Base-by-base conservation (phyloP, 2,797 vertebrate species). In the Pogonophryne albipinna region DNA sequence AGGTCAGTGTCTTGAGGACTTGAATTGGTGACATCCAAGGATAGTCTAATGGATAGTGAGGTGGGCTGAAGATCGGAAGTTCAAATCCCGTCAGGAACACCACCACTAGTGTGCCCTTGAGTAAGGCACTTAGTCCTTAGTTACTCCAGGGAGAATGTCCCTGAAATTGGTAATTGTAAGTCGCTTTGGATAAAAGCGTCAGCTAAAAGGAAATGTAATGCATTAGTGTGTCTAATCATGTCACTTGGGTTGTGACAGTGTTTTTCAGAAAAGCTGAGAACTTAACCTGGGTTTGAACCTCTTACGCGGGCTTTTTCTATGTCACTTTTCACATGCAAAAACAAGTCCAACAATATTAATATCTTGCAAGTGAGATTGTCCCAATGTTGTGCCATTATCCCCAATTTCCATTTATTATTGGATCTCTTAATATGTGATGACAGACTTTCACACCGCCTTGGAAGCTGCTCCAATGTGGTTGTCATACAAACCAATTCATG, bases 1-100 rank as follows among this genome's bases (percentile, higher is more conserved):
- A 67, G 38, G 64, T 59, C 53, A 53, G 53, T 69, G 56, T 53
- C 65, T 59, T 71, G 44, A 74, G 34, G 60, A 62, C 71, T 64
- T 66, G n/a, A 67, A 53, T 3, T n/a, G 44, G 41, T 17, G 34
- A 65, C 41, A 71, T 62, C 23, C 2, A 23, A 23, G 2, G 23
- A 23, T 23, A 23, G 23, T 23, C 23, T 23, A 23, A 23, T 23
- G 23, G 23, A 23, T 23, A 23, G 23, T 23, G 23, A 23, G 23
- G 23, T 23, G 23, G 23, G 23, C 23, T 23, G 23, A 23, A 23
- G 23, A 23, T 23, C 23, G 23, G 23, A 23, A 23, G 23, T 23
- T 23, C 23, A 23, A 23, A 23, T 23, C 23, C 23, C 23, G 23
- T 3, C 23, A 23, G 23, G 23, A 23, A 23, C 23, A 23, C 23